These are phyloP conservation scores for Aradophagus sp. DNA, from an alignment of 1,140 invertebrate genomes.

Conservation along the genomic window DNA sequence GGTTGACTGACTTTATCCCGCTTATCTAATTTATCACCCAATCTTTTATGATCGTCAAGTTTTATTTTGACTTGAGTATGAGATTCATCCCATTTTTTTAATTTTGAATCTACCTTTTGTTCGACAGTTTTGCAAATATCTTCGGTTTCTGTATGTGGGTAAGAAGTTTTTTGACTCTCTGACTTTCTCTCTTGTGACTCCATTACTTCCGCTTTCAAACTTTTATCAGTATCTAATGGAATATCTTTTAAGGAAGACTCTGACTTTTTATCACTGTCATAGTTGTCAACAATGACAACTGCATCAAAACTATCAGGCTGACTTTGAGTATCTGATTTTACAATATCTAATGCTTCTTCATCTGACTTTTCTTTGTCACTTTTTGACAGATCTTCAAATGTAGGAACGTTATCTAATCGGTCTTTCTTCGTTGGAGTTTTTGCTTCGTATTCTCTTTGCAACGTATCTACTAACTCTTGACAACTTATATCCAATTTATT, in stretches of 20 bases:
- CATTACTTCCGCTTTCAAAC: too few relatives aligned
- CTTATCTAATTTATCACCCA: slow-evolving; percentile 54
- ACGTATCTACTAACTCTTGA: slow-evolving; percentile 69
- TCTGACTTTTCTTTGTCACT: slow-evolving; percentile 44
- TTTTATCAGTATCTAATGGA: slow-evolving; percentile 37
- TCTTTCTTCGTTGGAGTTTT: slow-evolving; percentile 67
- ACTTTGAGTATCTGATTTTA: slow-evolving; percentile 47
- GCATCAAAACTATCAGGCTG: slow-evolving; percentile 50
- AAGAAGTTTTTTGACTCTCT: too few relatives aligned
- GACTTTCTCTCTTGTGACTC: too few relatives aligned
- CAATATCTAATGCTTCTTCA: slow-evolving; percentile 37
- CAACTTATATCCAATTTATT: slow-evolving; percentile 69
- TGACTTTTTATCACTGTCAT: slow-evolving; percentile 30
- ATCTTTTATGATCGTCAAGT: slow-evolving; percentile 58
- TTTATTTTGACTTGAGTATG: slow-evolving; percentile 31
- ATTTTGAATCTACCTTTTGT: slow-evolving; percentile 44
- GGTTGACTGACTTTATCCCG: slow-evolving; percentile 54
- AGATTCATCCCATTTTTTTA: slow-evolving; percentile 52
- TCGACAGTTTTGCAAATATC: slow-evolving; percentile 28
- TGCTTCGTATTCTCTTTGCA: slow-evolving; percentile 68
- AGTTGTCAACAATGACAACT: slow-evolving; percentile 35
- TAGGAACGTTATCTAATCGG: slow-evolving; percentile 32
- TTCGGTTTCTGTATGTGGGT: too few relatives aligned
- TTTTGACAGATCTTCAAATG: slow-evolving; percentile 16
- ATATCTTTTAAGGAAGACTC: slow-evolving; percentile 41